phyloP scores from a whole-genome alignment of 2,113 vertebrate species.

The Myxocyprinus asiaticus region DNA sequence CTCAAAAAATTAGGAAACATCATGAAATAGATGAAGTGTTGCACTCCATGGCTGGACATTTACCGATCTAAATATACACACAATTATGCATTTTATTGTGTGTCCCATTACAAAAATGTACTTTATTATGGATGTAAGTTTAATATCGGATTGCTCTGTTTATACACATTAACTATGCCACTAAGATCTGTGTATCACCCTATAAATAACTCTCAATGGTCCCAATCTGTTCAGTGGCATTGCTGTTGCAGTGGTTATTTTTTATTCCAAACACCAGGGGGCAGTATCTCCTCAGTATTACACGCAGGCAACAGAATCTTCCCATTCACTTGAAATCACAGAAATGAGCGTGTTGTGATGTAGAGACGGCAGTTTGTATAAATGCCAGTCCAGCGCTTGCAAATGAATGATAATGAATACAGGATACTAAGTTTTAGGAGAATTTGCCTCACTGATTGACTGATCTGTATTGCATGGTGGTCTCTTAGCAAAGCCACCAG shows the following conservation, averaged over 20 bases:
- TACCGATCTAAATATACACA: too few species aligned
- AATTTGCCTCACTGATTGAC: slow-evolving; percentile 70
- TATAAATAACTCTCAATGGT: slow-evolving; percentile 23
- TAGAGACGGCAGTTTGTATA: slow-evolving; percentile 64
- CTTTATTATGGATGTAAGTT: too few species aligned
- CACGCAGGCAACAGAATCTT: neutral
- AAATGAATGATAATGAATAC: slow-evolving; percentile 72
- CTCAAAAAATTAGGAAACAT: too few species aligned
- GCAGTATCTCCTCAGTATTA: slow-evolving; percentile 65
- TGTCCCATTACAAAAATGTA: too few species aligned
- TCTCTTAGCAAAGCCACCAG: slow-evolving; percentile 43
- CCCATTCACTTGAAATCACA: slow-evolving; percentile 56
- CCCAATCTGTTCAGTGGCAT: slow-evolving; percentile 32
- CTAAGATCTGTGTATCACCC: neutral
- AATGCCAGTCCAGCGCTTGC: slow-evolving; percentile 69
- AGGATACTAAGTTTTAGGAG: slow-evolving; percentile 68
- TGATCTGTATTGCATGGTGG: slow-evolving; percentile 67
- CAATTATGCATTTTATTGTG: too few species aligned
- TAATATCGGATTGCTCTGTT: neutral
- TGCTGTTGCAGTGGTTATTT: slow-evolving; percentile 56
- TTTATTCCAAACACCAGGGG: slow-evolving; percentile 66
- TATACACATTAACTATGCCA: neutral
- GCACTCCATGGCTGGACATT: too few species aligned
- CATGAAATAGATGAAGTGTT: too few species aligned
- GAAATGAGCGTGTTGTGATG: slow-evolving; percentile 70